These are phyloP conservation scores for Ctenomys sociabilis DNA, from an alignment of 2,113 vertebrate species.

Conservation along the genomic window DNA sequence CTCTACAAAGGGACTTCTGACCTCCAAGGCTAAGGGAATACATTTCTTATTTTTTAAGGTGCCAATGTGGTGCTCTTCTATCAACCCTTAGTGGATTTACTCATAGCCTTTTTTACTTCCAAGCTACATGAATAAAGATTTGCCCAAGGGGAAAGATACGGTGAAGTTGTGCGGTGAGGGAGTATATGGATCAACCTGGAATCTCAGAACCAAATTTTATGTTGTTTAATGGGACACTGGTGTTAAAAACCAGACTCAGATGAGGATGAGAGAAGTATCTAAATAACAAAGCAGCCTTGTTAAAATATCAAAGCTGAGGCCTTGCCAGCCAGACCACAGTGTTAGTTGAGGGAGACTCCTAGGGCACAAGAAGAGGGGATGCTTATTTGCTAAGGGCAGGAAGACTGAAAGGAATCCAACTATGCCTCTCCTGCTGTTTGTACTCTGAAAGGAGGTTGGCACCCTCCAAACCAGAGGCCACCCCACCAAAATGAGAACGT, in stretches of 20 bases:
- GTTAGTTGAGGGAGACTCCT: not conserved
- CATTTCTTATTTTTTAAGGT: not conserved
- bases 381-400: not conserved
- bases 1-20: not conserved
- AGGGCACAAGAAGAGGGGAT: not conserved
- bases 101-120: constrained; percentile 6
- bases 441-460: not conserved
- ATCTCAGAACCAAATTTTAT: not conserved
- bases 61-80: not conserved
- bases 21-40: not conserved
- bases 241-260: constrained; percentile 6
- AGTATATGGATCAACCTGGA: not conserved
- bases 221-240: not conserved
- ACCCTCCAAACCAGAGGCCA: not conserved
- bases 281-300: not conserved
- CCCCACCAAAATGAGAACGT: not conserved
- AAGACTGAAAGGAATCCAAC: not conserved
- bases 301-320: not conserved
- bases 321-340: not conserved
- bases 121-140: not conserved
- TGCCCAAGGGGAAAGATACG: not conserved
- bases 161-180: not conserved
- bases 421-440: not conserved
- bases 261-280: not conserved
- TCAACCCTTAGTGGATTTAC: not conserved